Percentiles rank a stretch among this genome's conserved stretches.
phyloP scores from a whole-genome alignment of 1,140 invertebrate genomes.

The Drosophila azteca region DNA sequence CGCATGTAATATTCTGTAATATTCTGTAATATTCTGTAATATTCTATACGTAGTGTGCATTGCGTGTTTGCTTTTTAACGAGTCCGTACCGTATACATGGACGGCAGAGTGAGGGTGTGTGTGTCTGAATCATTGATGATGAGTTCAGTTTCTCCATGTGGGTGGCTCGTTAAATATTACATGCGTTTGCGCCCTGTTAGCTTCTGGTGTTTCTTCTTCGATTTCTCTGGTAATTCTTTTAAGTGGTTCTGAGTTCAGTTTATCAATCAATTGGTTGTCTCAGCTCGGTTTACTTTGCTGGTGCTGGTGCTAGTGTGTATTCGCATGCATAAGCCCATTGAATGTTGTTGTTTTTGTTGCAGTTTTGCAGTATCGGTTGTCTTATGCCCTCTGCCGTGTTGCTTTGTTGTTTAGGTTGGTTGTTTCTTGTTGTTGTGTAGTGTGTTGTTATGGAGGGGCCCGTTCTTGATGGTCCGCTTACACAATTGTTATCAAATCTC shows the following conservation, averaged over 20 bases:
- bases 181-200: constrained; percentile 65
- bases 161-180: constrained; percentile 77
- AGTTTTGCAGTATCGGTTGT: neutral
- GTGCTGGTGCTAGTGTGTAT: constrained; percentile 1
- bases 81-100: constrained; percentile 56
- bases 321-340: constrained; percentile 29
- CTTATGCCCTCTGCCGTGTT: neutral
- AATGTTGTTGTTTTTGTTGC: neutral
- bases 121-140: constrained; percentile 30
- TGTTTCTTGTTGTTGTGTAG: constrained; percentile 24
- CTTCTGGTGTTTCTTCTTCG: neutral
- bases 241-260: constrained; percentile 8
- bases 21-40: constrained; percentile 22
- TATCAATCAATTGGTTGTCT: constrained; percentile 28
- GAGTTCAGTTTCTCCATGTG: constrained; percentile 40
- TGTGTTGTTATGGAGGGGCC: constrained; percentile 49
- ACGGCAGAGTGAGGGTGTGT: constrained; percentile 11
- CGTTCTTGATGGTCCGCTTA: constrained; percentile 55
- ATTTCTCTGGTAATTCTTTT: constrained; percentile 11
- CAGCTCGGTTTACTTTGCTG: constrained; percentile 13
- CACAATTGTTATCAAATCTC: constrained; percentile 82
- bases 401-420: neutral
- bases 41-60: constrained; percentile 26
- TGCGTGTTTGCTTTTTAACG: constrained; percentile 62
- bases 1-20: constrained; percentile 55